phyloP scores from a whole-genome alignment of 2,113 vertebrate species.

The Ictidomys tridecemlineatus region DNA sequence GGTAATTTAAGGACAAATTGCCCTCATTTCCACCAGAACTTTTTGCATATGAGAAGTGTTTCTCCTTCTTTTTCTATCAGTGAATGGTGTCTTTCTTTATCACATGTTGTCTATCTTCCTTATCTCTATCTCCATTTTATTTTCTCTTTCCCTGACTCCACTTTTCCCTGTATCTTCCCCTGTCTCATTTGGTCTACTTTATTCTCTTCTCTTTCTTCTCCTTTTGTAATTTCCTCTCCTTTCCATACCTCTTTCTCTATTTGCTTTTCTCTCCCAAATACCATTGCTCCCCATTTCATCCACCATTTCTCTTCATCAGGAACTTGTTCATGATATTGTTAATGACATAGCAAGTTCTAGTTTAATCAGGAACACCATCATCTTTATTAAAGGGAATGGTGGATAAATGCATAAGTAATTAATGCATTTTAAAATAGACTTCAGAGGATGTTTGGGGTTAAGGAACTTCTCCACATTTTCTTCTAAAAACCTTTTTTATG shows the following conservation, averaged over 20 bases:
- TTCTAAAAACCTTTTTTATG: too few species aligned
- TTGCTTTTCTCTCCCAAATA: background rate
- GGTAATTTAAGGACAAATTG: background rate
- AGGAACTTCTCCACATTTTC: too few species aligned
- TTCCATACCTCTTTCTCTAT: background rate
- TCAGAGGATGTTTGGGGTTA: too few species aligned
- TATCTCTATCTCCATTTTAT: background rate
- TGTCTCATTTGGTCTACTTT: background rate
- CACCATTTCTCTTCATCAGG: too few species aligned
- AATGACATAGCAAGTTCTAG: too few species aligned
- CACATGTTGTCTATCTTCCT: background rate
- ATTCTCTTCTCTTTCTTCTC: too few species aligned
- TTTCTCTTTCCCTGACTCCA: slow-evolving; percentile 3
- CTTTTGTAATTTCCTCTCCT: background rate
- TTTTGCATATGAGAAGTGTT: background rate
- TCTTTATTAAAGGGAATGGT: too few species aligned
- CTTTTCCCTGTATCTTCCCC: background rate
- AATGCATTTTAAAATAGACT: too few species aligned
- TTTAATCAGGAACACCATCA: too few species aligned
- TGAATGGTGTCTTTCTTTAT: background rate
- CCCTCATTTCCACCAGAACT: slow-evolving; percentile 1
- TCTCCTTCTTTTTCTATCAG: background rate
- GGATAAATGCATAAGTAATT: too few species aligned
- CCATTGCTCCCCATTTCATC: too few species aligned
- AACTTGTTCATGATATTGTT: too few species aligned